Evolutionary conservation across 2,888 invertebrate species (phyloP).

Genomic region (Drosophila incognita): DNA sequence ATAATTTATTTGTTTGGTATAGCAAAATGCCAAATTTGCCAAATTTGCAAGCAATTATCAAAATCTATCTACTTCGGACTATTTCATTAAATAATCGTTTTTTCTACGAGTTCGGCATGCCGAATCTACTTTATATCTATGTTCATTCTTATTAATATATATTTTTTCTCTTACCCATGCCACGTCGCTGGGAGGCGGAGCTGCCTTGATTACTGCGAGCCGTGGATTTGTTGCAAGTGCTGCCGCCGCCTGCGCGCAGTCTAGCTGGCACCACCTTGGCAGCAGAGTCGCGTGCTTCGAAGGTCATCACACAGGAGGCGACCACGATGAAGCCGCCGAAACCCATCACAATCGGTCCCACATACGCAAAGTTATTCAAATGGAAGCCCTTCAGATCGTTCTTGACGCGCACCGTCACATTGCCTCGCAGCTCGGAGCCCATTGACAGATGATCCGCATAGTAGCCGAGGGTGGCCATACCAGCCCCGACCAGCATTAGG

Average conservation of each 20-base stretch:
- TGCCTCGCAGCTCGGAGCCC: conserved; percentile 91
- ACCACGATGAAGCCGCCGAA: conserved; percentile 98
- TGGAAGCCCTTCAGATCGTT: conserved; percentile 94
- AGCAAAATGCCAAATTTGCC: too few species aligned
- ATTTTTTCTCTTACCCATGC: conserved; percentile 75
- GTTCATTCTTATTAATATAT: background rate
- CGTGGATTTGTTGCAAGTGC: conserved; percentile 71
- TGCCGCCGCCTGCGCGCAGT: conserved; percentile 86
- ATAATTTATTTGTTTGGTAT: background rate
- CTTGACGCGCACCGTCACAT: conserved; percentile 91
- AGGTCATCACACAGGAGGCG: conserved; percentile 99
- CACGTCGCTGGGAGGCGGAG: conserved; percentile 82
- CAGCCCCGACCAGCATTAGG: conserved; percentile 94
- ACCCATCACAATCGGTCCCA: conserved; percentile 99
- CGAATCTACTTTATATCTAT: background rate
- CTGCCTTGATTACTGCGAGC: conserved; percentile 83
- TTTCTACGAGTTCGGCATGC: background rate
- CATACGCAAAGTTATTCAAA: conserved; percentile 95
- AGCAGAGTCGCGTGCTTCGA: conserved; percentile 97
- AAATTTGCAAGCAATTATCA: background rate
- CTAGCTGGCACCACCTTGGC: conserved; percentile 95
- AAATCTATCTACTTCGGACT: background rate
- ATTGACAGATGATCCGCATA: conserved; percentile 93
- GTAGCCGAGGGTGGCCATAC: conserved; percentile 97
- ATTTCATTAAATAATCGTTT: background rate